A percentile compares a stretch with the other conserved stretches of the same genome.
phyloP scores from a whole-genome alignment of 2,888 invertebrate genomes.

The Merodon equestris region DNA sequence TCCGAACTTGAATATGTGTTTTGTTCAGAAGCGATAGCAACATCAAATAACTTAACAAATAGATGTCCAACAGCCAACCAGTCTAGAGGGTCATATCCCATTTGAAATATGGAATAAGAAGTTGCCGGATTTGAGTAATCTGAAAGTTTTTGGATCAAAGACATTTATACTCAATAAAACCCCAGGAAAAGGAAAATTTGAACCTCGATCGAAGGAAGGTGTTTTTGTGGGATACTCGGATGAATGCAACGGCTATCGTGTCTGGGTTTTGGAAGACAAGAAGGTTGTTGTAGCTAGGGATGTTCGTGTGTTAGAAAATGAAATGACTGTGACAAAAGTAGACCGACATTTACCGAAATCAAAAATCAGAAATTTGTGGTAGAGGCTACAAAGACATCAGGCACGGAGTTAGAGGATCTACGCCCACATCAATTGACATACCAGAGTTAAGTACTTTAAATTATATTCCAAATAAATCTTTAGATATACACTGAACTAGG shows the following conservation, averaged over 20 bases:
- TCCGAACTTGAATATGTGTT: background rate
- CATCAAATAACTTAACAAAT: conserved; percentile 25
- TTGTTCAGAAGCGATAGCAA: conserved; percentile 48
- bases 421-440: too few species aligned
- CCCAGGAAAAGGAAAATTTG: conserved; percentile 14
- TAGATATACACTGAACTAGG: background rate
- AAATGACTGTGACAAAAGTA: too few species aligned
- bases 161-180: conserved; percentile 9
- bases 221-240: conserved; percentile 23
- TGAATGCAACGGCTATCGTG: conserved; percentile 28
- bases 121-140: conserved; percentile 12
- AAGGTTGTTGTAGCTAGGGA: conserved; percentile 20
- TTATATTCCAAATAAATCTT: background rate
- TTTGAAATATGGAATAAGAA: conserved; percentile 44
- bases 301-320: background rate
- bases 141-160: conserved; percentile 24
- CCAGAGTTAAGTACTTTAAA: background rate
- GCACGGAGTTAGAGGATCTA: too few species aligned
- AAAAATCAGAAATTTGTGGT: too few species aligned
- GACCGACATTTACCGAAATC: too few species aligned
- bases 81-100: conserved; percentile 49
- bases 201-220: conserved; percentile 16
- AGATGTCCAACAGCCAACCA: conserved; percentile 1
- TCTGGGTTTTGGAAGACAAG: conserved; percentile 25
- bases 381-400: too few species aligned